phyloP scores from a whole-genome alignment of 2,113 vertebrate genomes.

The Bos taurus region DNA sequence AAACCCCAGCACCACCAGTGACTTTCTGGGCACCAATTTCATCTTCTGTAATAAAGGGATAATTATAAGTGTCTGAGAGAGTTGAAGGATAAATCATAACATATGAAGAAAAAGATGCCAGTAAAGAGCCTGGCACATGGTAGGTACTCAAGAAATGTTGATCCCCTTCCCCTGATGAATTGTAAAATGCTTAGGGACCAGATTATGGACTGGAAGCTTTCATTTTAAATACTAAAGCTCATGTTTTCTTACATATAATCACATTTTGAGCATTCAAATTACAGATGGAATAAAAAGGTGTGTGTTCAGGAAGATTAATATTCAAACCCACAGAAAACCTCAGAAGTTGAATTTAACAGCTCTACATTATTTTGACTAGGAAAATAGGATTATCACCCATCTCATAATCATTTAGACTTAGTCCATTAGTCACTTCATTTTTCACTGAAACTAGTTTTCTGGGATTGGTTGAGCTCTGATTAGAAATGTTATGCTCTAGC shows the following conservation, averaged over 20 bases:
- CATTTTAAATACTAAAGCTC: neutral
- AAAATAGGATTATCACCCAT: constrained; percentile 28
- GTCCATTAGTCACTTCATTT: constrained; percentile 9
- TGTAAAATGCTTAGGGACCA: neutral
- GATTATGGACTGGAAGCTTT: neutral
- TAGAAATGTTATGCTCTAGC: neutral
- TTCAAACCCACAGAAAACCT: neutral
- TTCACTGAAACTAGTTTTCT: neutral
- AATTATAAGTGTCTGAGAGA: neutral
- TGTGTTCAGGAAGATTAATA: constrained; percentile 28
- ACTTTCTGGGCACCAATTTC: neutral
- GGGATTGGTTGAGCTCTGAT: neutral
- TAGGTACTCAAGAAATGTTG: neutral
- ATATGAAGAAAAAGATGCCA: neutral
- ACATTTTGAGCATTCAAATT: constrained; percentile 18
- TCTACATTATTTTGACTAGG: neutral
- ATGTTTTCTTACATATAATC: neutral
- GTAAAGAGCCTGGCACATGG: neutral
- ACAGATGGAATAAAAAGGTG: neutral
- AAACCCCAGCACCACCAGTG: neutral
- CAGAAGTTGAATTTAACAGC: constrained; percentile 2
- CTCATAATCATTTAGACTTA: neutral
- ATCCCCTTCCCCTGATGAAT: neutral
- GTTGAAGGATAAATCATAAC: neutral
- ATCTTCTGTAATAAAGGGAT: neutral